Percentiles rank a stretch among this genome's conserved stretches.
These are phyloP conservation scores for Papilio machaon DNA, from an alignment of 1,140 invertebrate genomes.

Conservation along the genomic window DNA sequence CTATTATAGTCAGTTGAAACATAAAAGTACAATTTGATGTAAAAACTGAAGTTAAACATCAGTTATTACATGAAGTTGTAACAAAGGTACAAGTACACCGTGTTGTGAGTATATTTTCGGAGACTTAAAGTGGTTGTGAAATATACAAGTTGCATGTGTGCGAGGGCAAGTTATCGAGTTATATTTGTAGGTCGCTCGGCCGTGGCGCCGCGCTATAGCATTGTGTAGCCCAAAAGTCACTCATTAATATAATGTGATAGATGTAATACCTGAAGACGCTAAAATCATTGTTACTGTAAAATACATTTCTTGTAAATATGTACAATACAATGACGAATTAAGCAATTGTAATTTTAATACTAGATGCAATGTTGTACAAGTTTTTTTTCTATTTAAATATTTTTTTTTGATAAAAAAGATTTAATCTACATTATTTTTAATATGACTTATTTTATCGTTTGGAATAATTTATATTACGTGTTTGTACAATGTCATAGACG, in stretches of 20 bases:
- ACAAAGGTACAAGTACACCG: slow-evolving; percentile 19
- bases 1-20: slow-evolving; percentile 6
- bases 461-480: slow-evolving; percentile 81
- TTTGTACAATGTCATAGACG: slow-evolving; percentile 79
- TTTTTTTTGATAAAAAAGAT: slow-evolving; percentile 76
- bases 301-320: slow-evolving; percentile 80
- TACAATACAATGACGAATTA: slow-evolving; percentile 78
- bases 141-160: slow-evolving; percentile 40
- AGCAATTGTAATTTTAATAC: slow-evolving; percentile 78
- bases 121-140: slow-evolving; percentile 51
- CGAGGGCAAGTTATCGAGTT: slow-evolving; percentile 24
- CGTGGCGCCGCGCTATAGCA: slow-evolving; percentile 43
- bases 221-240: slow-evolving; percentile 52
- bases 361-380: slow-evolving; percentile 81
- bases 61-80: slow-evolving; percentile 19
- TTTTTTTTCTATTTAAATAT: slow-evolving; percentile 79
- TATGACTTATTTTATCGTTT: slow-evolving; percentile 81
- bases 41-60: slow-evolving; percentile 19
- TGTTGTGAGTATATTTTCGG: slow-evolving; percentile 38
- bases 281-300: slow-evolving; percentile 81
- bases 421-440: slow-evolving; percentile 81
- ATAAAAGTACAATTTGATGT: slow-evolving; percentile 31
- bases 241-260: slow-evolving; percentile 77
- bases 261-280: slow-evolving; percentile 80
- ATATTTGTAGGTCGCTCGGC: slow-evolving; percentile 40